These are phyloP conservation scores for Hetaerina titia DNA, from an alignment of 2,888 invertebrate genomes.

Conservation along the genomic window DNA sequence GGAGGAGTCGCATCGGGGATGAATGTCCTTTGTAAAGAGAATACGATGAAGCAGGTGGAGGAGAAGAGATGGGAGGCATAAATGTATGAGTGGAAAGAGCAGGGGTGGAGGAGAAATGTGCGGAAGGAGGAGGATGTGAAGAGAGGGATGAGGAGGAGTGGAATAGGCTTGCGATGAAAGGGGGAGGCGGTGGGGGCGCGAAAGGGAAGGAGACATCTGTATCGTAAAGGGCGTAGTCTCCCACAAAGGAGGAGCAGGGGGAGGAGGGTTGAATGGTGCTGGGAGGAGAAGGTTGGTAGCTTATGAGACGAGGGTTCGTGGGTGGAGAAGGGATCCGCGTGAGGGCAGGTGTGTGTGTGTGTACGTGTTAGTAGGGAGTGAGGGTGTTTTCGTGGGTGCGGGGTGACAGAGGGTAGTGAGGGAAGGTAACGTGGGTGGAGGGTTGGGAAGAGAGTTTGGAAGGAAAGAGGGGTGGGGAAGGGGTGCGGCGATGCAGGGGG, in stretches of 20 bases:
- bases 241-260: background rate
- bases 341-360: background rate
- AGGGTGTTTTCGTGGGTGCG: background rate
- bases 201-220: background rate
- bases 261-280: background rate
- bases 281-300: background rate
- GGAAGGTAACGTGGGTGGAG: background rate
- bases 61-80: background rate
- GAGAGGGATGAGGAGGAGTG: background rate
- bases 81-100: background rate
- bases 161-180: background rate
- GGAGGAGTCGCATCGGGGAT: slow-evolving; percentile 11
- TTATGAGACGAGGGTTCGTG: background rate
- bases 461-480: background rate
- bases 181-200: background rate
- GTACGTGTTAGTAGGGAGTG: background rate
- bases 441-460: background rate
- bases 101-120: background rate
- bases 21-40: slow-evolving; percentile 39
- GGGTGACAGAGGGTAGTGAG: background rate
- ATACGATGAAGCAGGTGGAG: background rate
- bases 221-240: slow-evolving; percentile 5
- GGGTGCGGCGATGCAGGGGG: background rate
- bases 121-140: background rate
- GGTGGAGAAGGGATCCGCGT: background rate